These are phyloP conservation scores for Augochlorella aurata DNA, from an alignment of 2,888 invertebrate genomes.

Conservation along the genomic window DNA sequence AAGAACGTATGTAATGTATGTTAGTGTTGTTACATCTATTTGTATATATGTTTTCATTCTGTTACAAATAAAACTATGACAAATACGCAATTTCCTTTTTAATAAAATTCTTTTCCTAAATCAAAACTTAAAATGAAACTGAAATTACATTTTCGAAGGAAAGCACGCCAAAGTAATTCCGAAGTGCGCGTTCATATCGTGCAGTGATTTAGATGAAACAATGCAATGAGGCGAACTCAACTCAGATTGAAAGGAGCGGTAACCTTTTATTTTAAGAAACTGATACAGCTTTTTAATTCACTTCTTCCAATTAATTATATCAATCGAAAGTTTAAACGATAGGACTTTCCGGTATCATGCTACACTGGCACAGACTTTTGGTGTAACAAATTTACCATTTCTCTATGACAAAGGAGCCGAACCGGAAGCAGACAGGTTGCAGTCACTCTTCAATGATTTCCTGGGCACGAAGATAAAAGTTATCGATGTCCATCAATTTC, in stretches of 20 bases:
- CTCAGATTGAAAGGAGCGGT: too few relatives aligned
- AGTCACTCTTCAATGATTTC: constrained; percentile 66
- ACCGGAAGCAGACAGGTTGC: constrained; percentile 45
- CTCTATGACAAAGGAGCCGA: not conserved
- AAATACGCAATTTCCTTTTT: not conserved
- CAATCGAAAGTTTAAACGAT: not conserved
- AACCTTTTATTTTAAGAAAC: too few relatives aligned
- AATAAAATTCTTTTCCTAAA: not conserved
- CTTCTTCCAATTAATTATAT: too few relatives aligned
- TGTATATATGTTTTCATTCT: constrained; percentile 27
- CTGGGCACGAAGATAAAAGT: constrained; percentile 67
- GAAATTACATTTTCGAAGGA: too few relatives aligned
- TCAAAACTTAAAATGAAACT: too few relatives aligned
- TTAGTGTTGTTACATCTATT: constrained; percentile 18
- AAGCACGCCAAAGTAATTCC: too few relatives aligned
- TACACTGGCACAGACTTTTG: not conserved
- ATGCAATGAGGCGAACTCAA: too few relatives aligned
- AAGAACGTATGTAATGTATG: not conserved
- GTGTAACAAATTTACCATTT: constrained; percentile 29
- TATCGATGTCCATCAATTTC: constrained; percentile 63
- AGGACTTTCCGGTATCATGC: not conserved
- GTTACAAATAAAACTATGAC: not conserved
- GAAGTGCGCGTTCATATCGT: too few relatives aligned
- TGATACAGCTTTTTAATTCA: too few relatives aligned
- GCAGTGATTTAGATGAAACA: too few relatives aligned